Percentiles rank a stretch among this genome's conserved stretches.
Evolutionary conservation across 2,113 vertebrate species (phyloP).

Genomic region (Oncorhynchus clarkii): DNA sequence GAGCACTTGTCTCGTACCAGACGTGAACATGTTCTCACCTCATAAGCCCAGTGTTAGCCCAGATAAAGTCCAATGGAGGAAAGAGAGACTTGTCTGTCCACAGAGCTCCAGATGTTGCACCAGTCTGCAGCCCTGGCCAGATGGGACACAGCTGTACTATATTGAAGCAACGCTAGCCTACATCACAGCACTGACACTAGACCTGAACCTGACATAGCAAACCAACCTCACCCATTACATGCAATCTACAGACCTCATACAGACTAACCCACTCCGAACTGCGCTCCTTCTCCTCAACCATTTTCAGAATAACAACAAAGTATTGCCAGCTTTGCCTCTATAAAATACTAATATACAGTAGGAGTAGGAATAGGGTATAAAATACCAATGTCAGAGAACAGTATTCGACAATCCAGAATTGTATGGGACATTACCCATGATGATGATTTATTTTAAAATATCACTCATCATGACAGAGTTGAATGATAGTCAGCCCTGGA

Average conservation of each 20-base stretch:
- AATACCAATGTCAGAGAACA: background rate
- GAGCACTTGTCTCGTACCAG: conserved; percentile 21
- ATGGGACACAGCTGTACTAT: conserved; percentile 42
- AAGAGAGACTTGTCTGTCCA: background rate
- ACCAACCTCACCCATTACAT: background rate
- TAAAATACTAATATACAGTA: background rate
- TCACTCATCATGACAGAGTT: background rate
- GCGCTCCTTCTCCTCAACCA: background rate
- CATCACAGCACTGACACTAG: background rate
- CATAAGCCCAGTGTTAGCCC: conserved; percentile 38
- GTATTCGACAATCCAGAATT: background rate
- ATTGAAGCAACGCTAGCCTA: conserved; percentile 9
- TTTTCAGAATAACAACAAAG: background rate
- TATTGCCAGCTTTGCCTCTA: too few relatives aligned
- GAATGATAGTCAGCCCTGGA: background rate
- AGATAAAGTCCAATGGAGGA: conserved; percentile 16
- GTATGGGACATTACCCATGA: background rate
- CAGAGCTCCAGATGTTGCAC: conserved; percentile 36
- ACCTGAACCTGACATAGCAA: background rate
- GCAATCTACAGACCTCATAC: background rate
- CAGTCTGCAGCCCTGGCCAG: conserved; percentile 28
- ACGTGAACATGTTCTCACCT: conserved; percentile 43
- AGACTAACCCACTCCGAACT: background rate
- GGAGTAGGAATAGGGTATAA: background rate
- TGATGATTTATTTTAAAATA: background rate